Evolutionary conservation across 1,140 invertebrate genomes (phyloP).

Genomic region (Calliphora vicina): DNA sequence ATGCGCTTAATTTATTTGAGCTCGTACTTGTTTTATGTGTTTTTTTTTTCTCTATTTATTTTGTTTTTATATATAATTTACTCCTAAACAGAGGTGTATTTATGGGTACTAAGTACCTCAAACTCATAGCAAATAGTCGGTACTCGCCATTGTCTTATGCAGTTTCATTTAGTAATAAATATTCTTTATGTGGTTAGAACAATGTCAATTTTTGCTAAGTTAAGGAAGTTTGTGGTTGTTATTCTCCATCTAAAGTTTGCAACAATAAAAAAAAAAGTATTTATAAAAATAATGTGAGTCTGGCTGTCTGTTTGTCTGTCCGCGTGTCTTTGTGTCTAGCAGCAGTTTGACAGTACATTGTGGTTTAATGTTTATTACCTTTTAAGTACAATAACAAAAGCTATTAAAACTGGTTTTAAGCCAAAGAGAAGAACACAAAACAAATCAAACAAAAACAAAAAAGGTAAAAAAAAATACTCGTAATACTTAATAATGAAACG

Average conservation of each 20-base stretch:
- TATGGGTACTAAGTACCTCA: neutral
- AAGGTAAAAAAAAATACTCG: neutral
- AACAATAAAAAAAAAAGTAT: no score
- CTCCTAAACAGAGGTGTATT: neutral
- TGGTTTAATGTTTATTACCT: conserved; percentile 16
- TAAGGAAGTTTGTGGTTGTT: neutral
- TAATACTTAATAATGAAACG: neutral
- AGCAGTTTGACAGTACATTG: neutral
- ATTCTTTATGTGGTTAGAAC: neutral
- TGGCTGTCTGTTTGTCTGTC: neutral
- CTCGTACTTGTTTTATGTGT: neutral
- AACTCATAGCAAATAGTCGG: no score
- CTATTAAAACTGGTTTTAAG: conserved; percentile 8
- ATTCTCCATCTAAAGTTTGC: neutral
- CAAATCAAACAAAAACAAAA: neutral
- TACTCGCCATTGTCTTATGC: no score
- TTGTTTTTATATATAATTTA: neutral
- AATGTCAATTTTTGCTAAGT: neutral
- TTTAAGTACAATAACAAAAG: conserved; percentile 14
- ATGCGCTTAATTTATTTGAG: neutral
- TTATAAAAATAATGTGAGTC: neutral
- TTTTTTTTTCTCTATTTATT: neutral
- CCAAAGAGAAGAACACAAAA: neutral
- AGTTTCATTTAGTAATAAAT: neutral
- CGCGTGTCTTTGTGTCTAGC: neutral